phyloP scores from a whole-genome alignment of 2,888 invertebrate species.

The Luperina nickerlii region DNA sequence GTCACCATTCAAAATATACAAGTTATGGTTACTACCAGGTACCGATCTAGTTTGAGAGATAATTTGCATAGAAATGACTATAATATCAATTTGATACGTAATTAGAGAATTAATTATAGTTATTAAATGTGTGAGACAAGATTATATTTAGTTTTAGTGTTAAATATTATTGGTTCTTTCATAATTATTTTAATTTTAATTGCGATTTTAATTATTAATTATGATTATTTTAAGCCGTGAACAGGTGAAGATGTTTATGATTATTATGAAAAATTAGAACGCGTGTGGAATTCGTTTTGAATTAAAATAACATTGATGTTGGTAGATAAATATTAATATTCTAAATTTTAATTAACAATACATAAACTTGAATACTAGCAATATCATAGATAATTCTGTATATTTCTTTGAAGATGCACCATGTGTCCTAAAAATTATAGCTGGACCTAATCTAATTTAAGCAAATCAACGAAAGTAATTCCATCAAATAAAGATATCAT shows the following conservation, averaged over 20 bases:
- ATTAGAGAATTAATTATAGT: slow-evolving; percentile 51
- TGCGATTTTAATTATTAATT: slow-evolving; percentile 10
- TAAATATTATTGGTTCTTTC: slow-evolving; percentile 1
- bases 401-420: not conserved
- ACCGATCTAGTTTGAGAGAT: slow-evolving; percentile 49
- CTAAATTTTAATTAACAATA: not conserved
- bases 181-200: slow-evolving; percentile 23
- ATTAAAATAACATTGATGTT: slow-evolving; percentile 3
- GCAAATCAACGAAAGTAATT: slow-evolving; percentile 19
- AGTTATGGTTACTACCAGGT: slow-evolving; percentile 46
- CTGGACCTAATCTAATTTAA: not conserved
- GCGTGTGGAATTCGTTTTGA: slow-evolving; percentile 10
- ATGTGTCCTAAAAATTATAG: not conserved
- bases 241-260: not conserved
- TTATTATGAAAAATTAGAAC: not conserved
- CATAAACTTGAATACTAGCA: not conserved
- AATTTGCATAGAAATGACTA: slow-evolving; percentile 61
- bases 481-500: slow-evolving; percentile 46
- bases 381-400: not conserved
- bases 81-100: slow-evolving; percentile 60
- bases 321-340: not conserved
- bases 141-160: slow-evolving; percentile 16
- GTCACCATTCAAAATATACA: slow-evolving; percentile 66
- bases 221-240: slow-evolving; percentile 1
- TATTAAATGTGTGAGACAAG: slow-evolving; percentile 17